Percentiles rank a stretch among this genome's conserved stretches.
phyloP scores from a whole-genome alignment of 2,797 vertebrate species.

The Labeo calbasu region DNA sequence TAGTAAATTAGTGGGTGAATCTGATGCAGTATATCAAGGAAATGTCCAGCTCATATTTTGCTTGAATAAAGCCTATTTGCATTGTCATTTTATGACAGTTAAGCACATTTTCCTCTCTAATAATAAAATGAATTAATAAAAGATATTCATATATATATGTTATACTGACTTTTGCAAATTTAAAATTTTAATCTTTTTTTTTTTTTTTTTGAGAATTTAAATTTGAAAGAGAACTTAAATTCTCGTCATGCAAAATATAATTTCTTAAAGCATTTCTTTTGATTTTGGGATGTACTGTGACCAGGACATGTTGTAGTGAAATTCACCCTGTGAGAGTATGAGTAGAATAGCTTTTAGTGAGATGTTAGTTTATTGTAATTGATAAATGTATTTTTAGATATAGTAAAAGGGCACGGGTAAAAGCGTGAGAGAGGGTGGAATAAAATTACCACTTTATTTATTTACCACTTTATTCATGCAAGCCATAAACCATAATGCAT shows the following conservation, averaged over 20 bases:
- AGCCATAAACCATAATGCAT: slow-evolving; percentile 31
- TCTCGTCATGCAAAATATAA: no score
- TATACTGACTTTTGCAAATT: no score
- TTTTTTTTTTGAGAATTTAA: no score
- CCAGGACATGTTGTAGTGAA: neutral
- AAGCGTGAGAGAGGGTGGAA: neutral
- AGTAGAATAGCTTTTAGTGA: neutral
- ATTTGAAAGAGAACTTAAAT: no score
- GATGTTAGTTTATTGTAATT: neutral
- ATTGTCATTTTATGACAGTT: neutral
- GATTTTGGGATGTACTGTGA: no score
- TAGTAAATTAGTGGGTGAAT: neutral
- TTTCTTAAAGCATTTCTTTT: no score
- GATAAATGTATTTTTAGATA: slow-evolving; percentile 1
- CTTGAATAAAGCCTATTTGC: neutral
- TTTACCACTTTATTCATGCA: slow-evolving; percentile 51
- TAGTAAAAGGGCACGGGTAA: neutral
- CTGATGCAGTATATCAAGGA: neutral
- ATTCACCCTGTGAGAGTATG: neutral
- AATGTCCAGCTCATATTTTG: neutral
- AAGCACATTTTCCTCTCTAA: no score
- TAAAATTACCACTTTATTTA: slow-evolving; percentile 18
- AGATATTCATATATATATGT: no score
- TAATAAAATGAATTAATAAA: no score
- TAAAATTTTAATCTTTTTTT: no score